Percentiles rank a stretch among this genome's conserved stretches.
Evolutionary conservation across 2,797 vertebrate species (phyloP).

Genomic region (Poecilia velifera): DNA sequence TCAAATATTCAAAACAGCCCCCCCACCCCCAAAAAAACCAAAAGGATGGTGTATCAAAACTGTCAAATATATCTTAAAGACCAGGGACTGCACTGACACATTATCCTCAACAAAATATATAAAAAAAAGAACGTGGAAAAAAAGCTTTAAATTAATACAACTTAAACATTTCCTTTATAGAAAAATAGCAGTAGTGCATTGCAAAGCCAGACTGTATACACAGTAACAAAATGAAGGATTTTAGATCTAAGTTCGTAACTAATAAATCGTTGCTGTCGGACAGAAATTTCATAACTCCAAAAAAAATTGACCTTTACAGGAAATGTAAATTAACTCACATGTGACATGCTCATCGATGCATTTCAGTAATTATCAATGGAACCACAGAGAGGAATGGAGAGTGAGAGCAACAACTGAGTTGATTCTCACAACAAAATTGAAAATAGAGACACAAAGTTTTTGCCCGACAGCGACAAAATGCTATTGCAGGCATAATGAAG

Average conservation of each 20-base stretch:
- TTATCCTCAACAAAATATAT: constrained; percentile 52
- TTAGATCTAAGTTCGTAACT: constrained; percentile 11
- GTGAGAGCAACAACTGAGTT: neutral
- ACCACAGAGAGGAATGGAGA: neutral
- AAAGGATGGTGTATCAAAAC: constrained; percentile 54
- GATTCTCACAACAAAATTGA: neutral
- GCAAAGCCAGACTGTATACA: constrained; percentile 47
- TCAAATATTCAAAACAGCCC: constrained; percentile 64
- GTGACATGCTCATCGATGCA: neutral
- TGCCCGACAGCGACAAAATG: constrained; percentile 7
- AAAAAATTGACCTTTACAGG: neutral
- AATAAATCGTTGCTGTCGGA: neutral
- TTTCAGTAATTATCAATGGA: neutral
- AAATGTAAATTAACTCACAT: neutral
- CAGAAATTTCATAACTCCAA: neutral
- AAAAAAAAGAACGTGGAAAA: constrained; percentile 30
- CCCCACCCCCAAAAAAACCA: constrained; percentile 34
- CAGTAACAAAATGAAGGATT: constrained; percentile 37
- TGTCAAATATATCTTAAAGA: constrained; percentile 43
- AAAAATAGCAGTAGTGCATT: constrained; percentile 54
- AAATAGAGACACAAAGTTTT: neutral
- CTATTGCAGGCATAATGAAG: constrained; percentile 26
- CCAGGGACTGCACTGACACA: constrained; percentile 55
- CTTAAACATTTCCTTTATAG: constrained; percentile 56
- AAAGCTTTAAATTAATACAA: constrained; percentile 59